These are phyloP conservation scores for Megalonaias nervosa DNA, from an alignment of 1,140 invertebrate species.

Conservation along the genomic window DNA sequence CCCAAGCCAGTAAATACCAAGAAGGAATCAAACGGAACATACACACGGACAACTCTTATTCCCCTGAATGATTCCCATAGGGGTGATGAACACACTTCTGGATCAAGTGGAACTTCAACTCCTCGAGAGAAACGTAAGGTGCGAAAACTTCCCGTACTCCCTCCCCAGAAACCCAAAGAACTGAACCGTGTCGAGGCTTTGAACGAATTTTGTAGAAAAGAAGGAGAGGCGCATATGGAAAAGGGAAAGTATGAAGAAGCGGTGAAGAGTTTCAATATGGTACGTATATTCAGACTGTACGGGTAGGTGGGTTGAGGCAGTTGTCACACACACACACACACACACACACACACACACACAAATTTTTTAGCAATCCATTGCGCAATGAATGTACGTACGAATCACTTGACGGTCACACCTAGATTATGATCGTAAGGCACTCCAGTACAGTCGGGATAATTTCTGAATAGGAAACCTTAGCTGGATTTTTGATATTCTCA, in stretches of 20 bases:
- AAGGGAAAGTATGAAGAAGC: conserved; percentile 30
- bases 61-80: conserved; percentile 19
- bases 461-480: too few relatives aligned
- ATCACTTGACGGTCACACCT: too few relatives aligned
- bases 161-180: conserved; percentile 21
- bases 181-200: conserved; percentile 27
- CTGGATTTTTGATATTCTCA: too few relatives aligned
- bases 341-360: too few relatives aligned
- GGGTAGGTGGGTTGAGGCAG: too few relatives aligned
- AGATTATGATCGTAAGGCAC: too few relatives aligned
- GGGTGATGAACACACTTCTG: conserved; percentile 6
- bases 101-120: conserved; percentile 18
- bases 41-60: conserved; percentile 1
- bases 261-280: conserved; percentile 28
- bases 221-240: conserved; percentile 20
- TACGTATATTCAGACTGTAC: not conserved
- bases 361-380: too few relatives aligned
- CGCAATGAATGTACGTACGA: too few relatives aligned
- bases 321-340: too few relatives aligned
- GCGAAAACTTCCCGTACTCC: conserved; percentile 20
- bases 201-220: conserved; percentile 26
- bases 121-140: conserved; percentile 14
- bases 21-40: not conserved
- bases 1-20: conserved; percentile 21
- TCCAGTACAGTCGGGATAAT: too few relatives aligned